Evolutionary conservation across 2,888 invertebrate species (phyloP).

Genomic region (Pammene aurita): DNA sequence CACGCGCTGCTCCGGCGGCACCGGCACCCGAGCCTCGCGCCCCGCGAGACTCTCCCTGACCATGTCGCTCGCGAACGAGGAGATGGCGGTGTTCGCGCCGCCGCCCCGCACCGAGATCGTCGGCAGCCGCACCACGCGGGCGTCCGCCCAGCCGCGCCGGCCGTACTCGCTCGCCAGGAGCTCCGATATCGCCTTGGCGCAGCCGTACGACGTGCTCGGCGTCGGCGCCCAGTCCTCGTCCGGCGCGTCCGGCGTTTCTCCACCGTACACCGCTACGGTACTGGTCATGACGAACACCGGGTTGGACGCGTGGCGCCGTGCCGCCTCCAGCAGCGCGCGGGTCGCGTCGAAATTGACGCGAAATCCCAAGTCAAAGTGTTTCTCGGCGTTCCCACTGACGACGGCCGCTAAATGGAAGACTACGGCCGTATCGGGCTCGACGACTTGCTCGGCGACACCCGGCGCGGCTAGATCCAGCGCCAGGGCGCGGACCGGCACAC

Average conservation of each 20-base stretch:
- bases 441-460: conserved; percentile 54
- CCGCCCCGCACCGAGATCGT: conserved; percentile 73
- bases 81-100: conserved; percentile 67
- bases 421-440: conserved; percentile 54
- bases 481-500: conserved; percentile 53
- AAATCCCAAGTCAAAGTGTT: conserved; percentile 68
- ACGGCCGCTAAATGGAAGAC: conserved; percentile 73
- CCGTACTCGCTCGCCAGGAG: conserved; percentile 69
- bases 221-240: conserved; percentile 62
- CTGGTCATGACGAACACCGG: conserved; percentile 67
- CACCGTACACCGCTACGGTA: conserved; percentile 68
- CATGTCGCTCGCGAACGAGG: conserved; percentile 74
- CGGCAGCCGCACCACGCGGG: conserved; percentile 65
- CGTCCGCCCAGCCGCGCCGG: conserved; percentile 68
- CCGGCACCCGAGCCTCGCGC: conserved; percentile 58
- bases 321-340: conserved; percentile 63
- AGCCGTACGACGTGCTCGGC: conserved; percentile 72
- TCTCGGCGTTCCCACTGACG: conserved; percentile 73
- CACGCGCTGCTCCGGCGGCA: conserved; percentile 56
- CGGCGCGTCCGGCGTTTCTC: conserved; percentile 57
- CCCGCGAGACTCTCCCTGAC: conserved; percentile 70
- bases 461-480: conserved; percentile 52
- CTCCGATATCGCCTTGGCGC: conserved; percentile 71
- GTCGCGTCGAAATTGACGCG: conserved; percentile 71
- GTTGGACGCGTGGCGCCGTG: conserved; percentile 53